Evolutionary conservation across 2,113 vertebrate species (phyloP), one percentile per base, ranked within the genome.

Genomic region (Sialia sialis): DNA sequence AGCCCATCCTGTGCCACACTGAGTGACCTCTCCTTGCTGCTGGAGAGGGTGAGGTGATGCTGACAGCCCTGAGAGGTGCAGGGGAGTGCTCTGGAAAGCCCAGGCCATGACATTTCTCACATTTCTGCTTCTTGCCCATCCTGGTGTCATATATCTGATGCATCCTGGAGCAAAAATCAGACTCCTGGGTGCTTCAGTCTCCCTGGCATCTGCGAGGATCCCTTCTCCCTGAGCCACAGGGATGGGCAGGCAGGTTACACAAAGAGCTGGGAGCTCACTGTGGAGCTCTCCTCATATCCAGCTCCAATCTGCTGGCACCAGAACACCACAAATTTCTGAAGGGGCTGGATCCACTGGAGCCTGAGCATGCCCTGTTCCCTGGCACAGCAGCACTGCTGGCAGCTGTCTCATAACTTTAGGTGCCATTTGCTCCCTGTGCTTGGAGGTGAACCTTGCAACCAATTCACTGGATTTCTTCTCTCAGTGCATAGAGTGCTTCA

Each of bases 141-240:
- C 58, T 86, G 34, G 3, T 30, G 6, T 18, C 10, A n/a, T 23
- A 12, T 3, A 36, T 16, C 19, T 58, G 32, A 67, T 67, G 12
- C 15, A n/a, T 9, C 25, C 18, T 22, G 23, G 16, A 13, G 43
- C 34, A 79, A 69, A 82, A 86, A 63, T 62, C 16, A 29, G 38
- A 7, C 26, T 64, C 10, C 20, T 48, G 49, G 34, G 5, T 46
- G 29, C 29, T 60, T 27, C 16, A 32, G 10, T 51, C 52, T 62
- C 54, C 16, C 19, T 52, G 34, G 32, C 19, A 22, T 67, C 58
- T 48, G 29, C 0, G 0, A 32, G 3, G 21, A 18, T 26, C 49
- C 29, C 13, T 76, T 67, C 41, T 67, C 43, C 29, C 39, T 51
- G 32, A 64, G 23, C 12, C 13, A 67, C 38, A 39, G 29, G 16